Conservation (phyloP, 2,113 vertebrate genomes). For the Clarias macrocephalus region DNA sequence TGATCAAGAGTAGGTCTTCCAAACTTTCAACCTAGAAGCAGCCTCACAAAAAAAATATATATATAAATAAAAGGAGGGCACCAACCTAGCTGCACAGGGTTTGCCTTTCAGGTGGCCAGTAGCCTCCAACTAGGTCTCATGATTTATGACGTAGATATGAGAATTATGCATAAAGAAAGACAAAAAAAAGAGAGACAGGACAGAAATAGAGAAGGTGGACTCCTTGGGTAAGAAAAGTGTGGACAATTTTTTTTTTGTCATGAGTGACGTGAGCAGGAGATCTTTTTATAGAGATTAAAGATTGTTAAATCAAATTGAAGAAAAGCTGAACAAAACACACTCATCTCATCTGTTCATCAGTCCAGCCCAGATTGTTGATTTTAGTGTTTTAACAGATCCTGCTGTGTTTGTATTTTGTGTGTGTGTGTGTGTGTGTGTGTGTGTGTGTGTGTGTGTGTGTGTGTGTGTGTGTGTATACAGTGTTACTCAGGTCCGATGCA, state of each 20-base stretch:
- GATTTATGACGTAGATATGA: too few species aligned
- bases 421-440: conserved; percentile 21
- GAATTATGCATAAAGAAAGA: not conserved
- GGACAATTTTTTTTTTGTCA: not conserved
- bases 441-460: not conserved
- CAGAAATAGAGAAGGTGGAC: not conserved
- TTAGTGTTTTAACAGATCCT: not conserved
- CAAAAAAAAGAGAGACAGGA: not conserved
- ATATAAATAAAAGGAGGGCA: too few species aligned
- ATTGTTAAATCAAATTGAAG: not conserved
- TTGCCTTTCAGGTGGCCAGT: too few species aligned
- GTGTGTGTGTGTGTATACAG: not conserved
- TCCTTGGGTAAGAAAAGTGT: not conserved
- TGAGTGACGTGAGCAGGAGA: not conserved
- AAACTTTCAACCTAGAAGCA: too few species aligned
- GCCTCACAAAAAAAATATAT: too few species aligned
- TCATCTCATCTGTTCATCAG: not conserved
- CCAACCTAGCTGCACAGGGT: too few species aligned
- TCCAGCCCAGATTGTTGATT: not conserved
- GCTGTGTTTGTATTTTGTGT: conserved; percentile 8
- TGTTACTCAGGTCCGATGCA: conserved; percentile 71
- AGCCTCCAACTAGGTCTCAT: too few species aligned
- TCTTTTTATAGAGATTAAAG: not conserved
- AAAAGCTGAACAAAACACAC: not conserved
- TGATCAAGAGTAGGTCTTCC: too few species aligned